Base-by-base conservation (phyloP, 2,113 vertebrate genomes). In the Baryphthengus martii region DNA sequence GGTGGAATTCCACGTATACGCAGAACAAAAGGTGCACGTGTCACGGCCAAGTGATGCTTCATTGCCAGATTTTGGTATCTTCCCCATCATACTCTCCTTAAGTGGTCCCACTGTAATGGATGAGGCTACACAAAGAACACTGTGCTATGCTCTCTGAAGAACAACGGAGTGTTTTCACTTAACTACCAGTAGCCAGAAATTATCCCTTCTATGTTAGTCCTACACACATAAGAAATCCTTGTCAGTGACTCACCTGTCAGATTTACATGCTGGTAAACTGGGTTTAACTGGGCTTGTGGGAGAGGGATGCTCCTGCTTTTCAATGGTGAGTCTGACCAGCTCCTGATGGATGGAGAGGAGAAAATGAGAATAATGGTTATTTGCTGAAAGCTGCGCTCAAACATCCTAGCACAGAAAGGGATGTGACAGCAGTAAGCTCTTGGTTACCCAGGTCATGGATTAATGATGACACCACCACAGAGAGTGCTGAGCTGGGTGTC, bases 251-350 rank as follows among this genome's bases (percentile, higher is more conserved):
- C 90, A 99, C 99, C 98, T 98, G 71, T 99, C 99, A 17, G 98
- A 96, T 77, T 98, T 97, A 97, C 97, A 95, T 24, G 98, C 97
- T 65, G 99, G 99, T 42, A 98, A 97, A 21, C 97, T 98, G 84
- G 99, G 98, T 94, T 99, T 99, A 96, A 97, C 99, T 0, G 99
- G 99, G 82, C 98, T 99, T 10, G 99, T 99, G 42, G 99, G 99
- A 40, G 99, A 99, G 0, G 99, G 99, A 52, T 99, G 99, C 45
- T 99, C 99, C 82, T 99, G 99, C 93, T 99, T 99, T 97, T 99
- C 99, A 50, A 99, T 98, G 7, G 98, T 99, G 40, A 99, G 98
- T 95, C 98, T 99, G 95, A 99, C 99, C 97, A 99, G 96, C 77
- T 99, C 99, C 99, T 99, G 74, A 80, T 55, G 82, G 58, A 65